Conservation (phyloP, 2,797 vertebrate genomes). For the Cyprinodon diabolis region DNA sequence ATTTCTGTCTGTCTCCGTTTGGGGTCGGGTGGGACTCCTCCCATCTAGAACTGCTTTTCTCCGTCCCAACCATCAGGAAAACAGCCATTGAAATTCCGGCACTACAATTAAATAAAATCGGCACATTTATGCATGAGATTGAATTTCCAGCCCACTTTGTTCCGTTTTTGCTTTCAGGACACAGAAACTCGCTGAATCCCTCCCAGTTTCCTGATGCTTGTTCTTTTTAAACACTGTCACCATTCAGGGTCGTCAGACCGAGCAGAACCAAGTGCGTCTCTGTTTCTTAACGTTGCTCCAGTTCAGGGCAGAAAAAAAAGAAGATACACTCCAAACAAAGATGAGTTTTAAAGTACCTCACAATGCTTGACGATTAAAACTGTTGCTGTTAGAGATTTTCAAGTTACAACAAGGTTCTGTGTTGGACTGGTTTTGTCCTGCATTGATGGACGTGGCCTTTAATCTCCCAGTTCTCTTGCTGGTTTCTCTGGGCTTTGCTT, state of each 20-base stretch:
- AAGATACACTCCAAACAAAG: slow-evolving; percentile 43
- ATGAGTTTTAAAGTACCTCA: slow-evolving; percentile 53
- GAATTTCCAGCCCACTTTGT: slow-evolving; percentile 42
- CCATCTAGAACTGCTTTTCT: slow-evolving; percentile 30
- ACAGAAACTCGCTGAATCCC: slow-evolving; percentile 39
- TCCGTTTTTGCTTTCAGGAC: slow-evolving; percentile 26
- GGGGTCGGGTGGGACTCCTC: slow-evolving; percentile 37
- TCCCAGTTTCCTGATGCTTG: slow-evolving; percentile 25
- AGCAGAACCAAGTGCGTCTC: slow-evolving; percentile 41
- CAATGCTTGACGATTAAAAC: slow-evolving; percentile 36
- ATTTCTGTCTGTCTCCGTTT: background rate
- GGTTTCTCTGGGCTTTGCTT: slow-evolving; percentile 61
- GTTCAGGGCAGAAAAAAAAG: slow-evolving; percentile 52
- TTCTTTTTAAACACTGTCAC: slow-evolving; percentile 37
- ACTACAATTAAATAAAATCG: slow-evolving; percentile 61
- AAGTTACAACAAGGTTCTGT: slow-evolving; percentile 39
- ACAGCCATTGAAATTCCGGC: slow-evolving; percentile 39
- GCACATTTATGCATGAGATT: slow-evolving; percentile 63
- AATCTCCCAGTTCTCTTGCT: slow-evolving; percentile 34
- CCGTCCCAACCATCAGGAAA: slow-evolving; percentile 38
- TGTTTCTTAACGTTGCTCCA: slow-evolving; percentile 50
- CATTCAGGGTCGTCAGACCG: slow-evolving; percentile 23
- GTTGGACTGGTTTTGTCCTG: slow-evolving; percentile 32
- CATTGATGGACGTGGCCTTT: slow-evolving; percentile 13
- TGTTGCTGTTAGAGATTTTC: slow-evolving; percentile 26